Conservation (phyloP, 2,113 vertebrate genomes). For the Sceloporus tristichus region DNA sequence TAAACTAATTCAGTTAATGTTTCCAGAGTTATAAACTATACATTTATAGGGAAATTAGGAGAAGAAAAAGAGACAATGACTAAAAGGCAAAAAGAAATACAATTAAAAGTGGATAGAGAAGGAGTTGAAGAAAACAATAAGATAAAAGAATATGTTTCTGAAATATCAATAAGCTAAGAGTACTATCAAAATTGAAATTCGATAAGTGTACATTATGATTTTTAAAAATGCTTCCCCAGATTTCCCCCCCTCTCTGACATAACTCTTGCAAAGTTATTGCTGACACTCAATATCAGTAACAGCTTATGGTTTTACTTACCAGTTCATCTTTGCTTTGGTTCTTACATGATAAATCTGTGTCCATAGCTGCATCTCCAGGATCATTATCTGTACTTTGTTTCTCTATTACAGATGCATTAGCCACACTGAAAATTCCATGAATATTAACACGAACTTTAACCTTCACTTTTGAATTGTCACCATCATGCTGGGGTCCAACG, state of each 20-base stretch:
- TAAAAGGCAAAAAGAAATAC: neutral
- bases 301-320: slow-evolving; percentile 76
- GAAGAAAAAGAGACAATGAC: neutral
- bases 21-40: neutral
- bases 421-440: slow-evolving; percentile 94
- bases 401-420: slow-evolving; percentile 90
- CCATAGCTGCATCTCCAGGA: slow-evolving; percentile 86
- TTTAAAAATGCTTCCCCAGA: neutral
- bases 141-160: neutral
- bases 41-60: neutral
- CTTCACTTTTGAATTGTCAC: slow-evolving; percentile 94
- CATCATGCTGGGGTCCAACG: slow-evolving; percentile 90
- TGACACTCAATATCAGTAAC: slow-evolving; percentile 9
- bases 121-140: neutral
- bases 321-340: slow-evolving; percentile 86
- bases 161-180: neutral
- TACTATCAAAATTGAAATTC: neutral
- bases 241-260: no score
- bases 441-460: slow-evolving; percentile 94
- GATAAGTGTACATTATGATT: neutral
- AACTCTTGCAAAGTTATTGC: neutral
- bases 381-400: slow-evolving; percentile 84
- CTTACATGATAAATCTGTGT: slow-evolving; percentile 85
- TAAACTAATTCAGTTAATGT: neutral
- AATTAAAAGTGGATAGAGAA: neutral